Conservation (phyloP, 2,888 invertebrate genomes). For the Strigamia transsilvanica region DNA sequence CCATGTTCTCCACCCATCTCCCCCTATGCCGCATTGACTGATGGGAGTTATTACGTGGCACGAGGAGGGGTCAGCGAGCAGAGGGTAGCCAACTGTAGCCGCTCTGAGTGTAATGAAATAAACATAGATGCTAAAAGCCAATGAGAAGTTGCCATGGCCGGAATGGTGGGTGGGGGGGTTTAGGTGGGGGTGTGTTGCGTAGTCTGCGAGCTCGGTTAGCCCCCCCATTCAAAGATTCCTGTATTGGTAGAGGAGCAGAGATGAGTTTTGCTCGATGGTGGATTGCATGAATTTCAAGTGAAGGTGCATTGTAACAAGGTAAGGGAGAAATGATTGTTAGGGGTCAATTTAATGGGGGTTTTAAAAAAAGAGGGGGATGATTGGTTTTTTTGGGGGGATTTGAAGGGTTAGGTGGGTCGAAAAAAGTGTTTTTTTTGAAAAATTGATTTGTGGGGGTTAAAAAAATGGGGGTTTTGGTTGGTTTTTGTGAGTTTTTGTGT, state of each 20-base stretch:
- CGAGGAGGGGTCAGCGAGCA: constrained; percentile 49
- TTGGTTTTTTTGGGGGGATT: background rate
- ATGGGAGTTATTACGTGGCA: constrained; percentile 49
- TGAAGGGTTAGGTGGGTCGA: background rate
- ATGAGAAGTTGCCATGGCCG: constrained; percentile 46
- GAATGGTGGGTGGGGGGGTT: background rate
- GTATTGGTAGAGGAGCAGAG: constrained; percentile 13
- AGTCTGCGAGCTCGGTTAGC: constrained; percentile 29
- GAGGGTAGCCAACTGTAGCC: constrained; percentile 49
- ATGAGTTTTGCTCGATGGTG: constrained; percentile 43
- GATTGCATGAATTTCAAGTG: constrained; percentile 25
- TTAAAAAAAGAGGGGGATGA: background rate
- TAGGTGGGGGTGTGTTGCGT: constrained; percentile 44
- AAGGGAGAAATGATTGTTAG: background rate
- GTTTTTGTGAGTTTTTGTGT: background rate
- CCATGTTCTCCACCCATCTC: constrained; percentile 9
- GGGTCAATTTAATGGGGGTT: constrained; percentile 27
- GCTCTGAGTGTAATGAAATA: constrained; percentile 39
- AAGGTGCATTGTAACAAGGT: constrained; percentile 6
- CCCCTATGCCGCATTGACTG: constrained; percentile 40
- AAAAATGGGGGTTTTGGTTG: background rate
- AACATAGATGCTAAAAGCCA: constrained; percentile 48
- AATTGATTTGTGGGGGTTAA: constrained; percentile 1
- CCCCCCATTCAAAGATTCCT: constrained; percentile 40
- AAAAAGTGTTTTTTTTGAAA: background rate